Conservation (phyloP, 2,113 vertebrate genomes). For the Gymnorhina tibicen region DNA sequence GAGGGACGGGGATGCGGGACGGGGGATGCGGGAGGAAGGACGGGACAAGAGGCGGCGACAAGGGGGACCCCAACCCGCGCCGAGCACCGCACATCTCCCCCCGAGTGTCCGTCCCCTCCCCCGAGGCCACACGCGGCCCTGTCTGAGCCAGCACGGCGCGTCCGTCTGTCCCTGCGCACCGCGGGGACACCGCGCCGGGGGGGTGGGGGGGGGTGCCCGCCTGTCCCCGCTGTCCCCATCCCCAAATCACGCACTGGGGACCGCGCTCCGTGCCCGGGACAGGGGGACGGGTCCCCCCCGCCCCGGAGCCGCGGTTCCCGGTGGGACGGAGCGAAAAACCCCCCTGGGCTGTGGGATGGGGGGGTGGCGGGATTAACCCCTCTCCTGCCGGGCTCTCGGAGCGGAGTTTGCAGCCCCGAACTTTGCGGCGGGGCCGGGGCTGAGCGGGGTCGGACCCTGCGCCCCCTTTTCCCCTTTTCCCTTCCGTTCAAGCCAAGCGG, state of each 20-base stretch:
- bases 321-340: not conserved
- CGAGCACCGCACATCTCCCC: not conserved
- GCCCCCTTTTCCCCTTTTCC: too few species aligned
- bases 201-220: not conserved
- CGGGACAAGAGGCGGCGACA: not conserved
- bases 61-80: not conserved
- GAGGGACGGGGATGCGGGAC: not conserved
- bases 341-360: not conserved
- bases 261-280: not conserved
- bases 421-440: not conserved
- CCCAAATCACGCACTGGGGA: rapidly evolving
- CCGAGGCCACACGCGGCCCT: rapidly evolving
- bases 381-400: not conserved
- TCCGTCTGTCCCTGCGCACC: not conserved
- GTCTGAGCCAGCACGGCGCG: not conserved
- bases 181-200: not conserved
- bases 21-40: not conserved
- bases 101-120: rapidly evolving
- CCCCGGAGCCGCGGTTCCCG: too few species aligned
- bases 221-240: too few species aligned
- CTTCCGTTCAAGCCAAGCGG: too few species aligned
- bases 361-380: not conserved
- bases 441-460: not conserved
- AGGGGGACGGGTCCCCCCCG: not conserved
- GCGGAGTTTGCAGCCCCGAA: constrained; percentile 1